Conservation (phyloP, 2,888 invertebrate species). For the Ariolimax columbianus region DNA sequence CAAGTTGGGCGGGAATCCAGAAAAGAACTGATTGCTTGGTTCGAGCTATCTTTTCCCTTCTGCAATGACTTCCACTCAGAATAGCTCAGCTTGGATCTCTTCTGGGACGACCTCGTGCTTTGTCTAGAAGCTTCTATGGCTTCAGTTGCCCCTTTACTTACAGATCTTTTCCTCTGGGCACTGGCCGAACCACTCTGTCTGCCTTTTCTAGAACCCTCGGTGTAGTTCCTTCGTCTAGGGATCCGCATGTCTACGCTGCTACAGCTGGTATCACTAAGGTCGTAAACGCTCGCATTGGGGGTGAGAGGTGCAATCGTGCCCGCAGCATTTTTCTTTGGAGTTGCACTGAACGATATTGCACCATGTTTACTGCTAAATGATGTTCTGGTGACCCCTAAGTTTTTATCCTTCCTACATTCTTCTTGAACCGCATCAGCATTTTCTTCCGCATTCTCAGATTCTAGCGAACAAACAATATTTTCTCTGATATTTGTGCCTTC, state of each 20-base stretch:
- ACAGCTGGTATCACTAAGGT: neutral
- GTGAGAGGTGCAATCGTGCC: neutral
- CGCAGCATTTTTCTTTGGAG: neutral
- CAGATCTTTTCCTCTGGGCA: neutral
- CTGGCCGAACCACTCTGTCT: neutral
- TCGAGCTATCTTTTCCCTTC: neutral
- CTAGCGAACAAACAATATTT: neutral
- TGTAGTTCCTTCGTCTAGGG: neutral
- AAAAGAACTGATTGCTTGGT: neutral
- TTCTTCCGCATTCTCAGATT: neutral
- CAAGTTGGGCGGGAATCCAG: neutral
- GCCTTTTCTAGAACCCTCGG: neutral
- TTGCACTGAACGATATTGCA: neutral
- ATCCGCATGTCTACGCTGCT: neutral
- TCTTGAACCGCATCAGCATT: neutral
- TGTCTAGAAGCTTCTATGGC: neutral
- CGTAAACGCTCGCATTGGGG: neutral
- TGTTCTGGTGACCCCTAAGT: neutral
- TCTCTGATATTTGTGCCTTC: too few relatives aligned
- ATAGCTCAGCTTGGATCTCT: neutral
- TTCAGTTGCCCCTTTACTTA: neutral
- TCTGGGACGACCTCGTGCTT: neutral
- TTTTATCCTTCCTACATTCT: neutral
- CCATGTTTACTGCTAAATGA: slow-evolving; percentile 6
- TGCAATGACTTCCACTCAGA: slow-evolving; percentile 1